Conservation (phyloP, 2,888 invertebrate species). For the Caenorhabditis panamensis region DNA sequence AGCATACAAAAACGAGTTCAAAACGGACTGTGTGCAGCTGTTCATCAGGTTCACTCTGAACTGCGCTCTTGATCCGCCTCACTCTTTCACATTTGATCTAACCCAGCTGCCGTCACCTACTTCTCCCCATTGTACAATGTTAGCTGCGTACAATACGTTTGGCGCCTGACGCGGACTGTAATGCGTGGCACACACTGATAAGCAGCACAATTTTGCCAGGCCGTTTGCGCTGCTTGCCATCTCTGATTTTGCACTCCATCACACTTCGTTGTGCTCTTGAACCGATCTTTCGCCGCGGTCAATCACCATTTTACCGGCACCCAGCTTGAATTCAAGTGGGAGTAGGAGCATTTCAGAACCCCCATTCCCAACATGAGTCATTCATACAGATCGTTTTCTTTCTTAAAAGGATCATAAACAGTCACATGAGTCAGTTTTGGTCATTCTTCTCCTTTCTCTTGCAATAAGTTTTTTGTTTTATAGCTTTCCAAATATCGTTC, state of each 20-base stretch:
- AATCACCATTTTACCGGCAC: constrained; percentile 35
- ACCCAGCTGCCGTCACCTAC: constrained; percentile 8
- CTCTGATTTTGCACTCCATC: constrained; percentile 45
- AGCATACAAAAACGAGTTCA: constrained; percentile 4
- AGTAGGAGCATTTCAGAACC: not conserved
- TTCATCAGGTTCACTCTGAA: constrained; percentile 1
- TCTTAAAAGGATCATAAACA: constrained; percentile 31
- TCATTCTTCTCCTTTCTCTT: constrained; percentile 1
- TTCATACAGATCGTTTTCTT: constrained; percentile 4
- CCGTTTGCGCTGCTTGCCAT: constrained; percentile 31
- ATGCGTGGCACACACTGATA: constrained; percentile 58
- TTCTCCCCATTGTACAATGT: constrained; percentile 35
- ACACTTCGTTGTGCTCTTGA: constrained; percentile 37
- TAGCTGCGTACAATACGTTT: constrained; percentile 58
- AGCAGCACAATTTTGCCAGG: constrained; percentile 40
- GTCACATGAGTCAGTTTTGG: constrained; percentile 32
- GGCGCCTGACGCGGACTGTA: constrained; percentile 57
- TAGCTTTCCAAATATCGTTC: not conserved
- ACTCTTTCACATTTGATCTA: constrained; percentile 28
- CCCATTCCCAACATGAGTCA: constrained; percentile 24
- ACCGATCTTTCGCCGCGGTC: constrained; percentile 56
- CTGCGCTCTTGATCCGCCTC: constrained; percentile 23
- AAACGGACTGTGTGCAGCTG: not conserved
- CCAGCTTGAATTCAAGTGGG: constrained; percentile 4
- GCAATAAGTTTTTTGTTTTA: not conserved